A percentile compares a stretch with the other conserved stretches of the same genome.
Conservation (phyloP, 2,888 invertebrate species). For the Andrena marginata region DNA sequence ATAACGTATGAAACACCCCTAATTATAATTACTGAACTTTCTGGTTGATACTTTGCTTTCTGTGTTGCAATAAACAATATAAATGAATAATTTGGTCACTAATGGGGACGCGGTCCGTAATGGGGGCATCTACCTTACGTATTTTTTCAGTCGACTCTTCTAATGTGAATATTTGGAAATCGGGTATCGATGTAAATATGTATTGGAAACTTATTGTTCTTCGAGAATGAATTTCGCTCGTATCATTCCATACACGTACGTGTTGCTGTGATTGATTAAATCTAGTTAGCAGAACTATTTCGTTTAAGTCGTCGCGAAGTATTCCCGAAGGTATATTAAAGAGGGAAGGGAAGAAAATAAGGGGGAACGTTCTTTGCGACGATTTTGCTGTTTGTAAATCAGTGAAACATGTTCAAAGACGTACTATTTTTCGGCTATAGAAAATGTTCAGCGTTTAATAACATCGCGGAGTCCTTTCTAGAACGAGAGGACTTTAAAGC, state of each 20-base stretch:
- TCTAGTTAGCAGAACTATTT: conserved; percentile 37
- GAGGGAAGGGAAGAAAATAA: background rate
- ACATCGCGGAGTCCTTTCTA: conserved; percentile 18
- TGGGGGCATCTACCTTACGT: too few species aligned
- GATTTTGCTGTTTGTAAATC: conserved; percentile 26
- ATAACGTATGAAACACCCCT: too few species aligned
- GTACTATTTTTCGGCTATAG: conserved; percentile 3
- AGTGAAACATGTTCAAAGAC: conserved; percentile 2
- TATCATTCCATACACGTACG: conserved; percentile 67
- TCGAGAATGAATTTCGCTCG: conserved; percentile 35
- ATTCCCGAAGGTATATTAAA: background rate
- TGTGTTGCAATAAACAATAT: too few species aligned
- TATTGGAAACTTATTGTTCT: conserved; percentile 25
- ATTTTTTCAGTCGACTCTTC: conserved; percentile 36
- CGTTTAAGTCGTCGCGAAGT: conserved; percentile 18
- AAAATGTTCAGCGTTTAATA: conserved; percentile 34
- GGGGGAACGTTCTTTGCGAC: background rate
- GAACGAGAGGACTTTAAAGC: conserved; percentile 21
- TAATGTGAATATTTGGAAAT: conserved; percentile 8
- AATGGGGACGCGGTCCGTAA: too few species aligned
- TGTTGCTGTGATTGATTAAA: conserved; percentile 70
- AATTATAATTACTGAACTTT: too few species aligned
- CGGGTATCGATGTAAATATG: conserved; percentile 37
- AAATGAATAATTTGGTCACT: too few species aligned
- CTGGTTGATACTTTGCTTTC: too few species aligned